phyloP scores from a whole-genome alignment of 2,113 vertebrate species.

The Myrmecobius fasciatus region DNA sequence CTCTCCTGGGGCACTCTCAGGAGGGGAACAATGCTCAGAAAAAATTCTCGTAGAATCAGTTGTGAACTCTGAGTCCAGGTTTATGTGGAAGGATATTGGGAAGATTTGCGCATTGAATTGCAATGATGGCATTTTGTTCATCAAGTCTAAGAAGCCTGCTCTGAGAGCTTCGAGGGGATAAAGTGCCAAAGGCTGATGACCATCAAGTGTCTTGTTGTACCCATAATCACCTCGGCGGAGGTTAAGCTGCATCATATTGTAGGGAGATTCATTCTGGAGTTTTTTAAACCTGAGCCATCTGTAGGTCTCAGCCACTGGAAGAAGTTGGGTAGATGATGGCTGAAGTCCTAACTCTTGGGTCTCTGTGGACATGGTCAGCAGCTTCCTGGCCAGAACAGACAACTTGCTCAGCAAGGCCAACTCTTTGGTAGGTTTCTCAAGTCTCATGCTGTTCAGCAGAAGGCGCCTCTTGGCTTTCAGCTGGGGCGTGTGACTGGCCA shows the following conservation, averaged over 20 bases:
- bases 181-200: slow-evolving; percentile 81
- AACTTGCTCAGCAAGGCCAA: slow-evolving; percentile 80
- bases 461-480: slow-evolving; percentile 69
- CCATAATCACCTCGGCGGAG: slow-evolving; percentile 74
- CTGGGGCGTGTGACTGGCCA: slow-evolving; percentile 62
- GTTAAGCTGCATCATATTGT: slow-evolving; percentile 75
- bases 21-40: slow-evolving; percentile 70
- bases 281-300: slow-evolving; percentile 75
- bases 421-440: slow-evolving; percentile 83
- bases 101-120: slow-evolving; percentile 66
- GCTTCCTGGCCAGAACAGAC: slow-evolving; percentile 80
- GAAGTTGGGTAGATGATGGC: slow-evolving; percentile 73
- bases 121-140: slow-evolving; percentile 68
- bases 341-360: slow-evolving; percentile 31
- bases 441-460: slow-evolving; percentile 66
- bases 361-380: slow-evolving; percentile 73
- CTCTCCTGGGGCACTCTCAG: slow-evolving; percentile 58
- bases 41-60: slow-evolving; percentile 69
- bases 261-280: slow-evolving; percentile 82
- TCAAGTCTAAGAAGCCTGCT: slow-evolving; percentile 72
- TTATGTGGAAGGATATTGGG: slow-evolving; percentile 81
- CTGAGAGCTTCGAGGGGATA: slow-evolving; percentile 78
- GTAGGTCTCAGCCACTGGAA: slow-evolving; percentile 73
- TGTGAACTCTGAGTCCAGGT: slow-evolving; percentile 66
- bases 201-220: slow-evolving; percentile 78